Evolutionary conservation across 2,113 vertebrate species (phyloP), one percentile per base, ranked within the genome.

Genomic region (Chinchilla lanigera): DNA sequence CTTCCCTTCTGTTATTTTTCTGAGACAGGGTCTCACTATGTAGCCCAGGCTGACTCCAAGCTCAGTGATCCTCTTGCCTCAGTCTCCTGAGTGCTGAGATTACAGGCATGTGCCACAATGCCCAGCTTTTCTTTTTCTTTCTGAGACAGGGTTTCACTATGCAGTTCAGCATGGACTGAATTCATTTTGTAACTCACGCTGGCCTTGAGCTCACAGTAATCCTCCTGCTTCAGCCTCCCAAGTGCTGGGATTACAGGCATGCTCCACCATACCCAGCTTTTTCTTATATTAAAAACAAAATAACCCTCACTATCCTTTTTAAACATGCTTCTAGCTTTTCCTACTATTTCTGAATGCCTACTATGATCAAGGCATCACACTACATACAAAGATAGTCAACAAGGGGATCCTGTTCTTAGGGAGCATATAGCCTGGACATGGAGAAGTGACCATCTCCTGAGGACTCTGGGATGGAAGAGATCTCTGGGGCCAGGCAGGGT

Each of bases 281-380:
- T 82, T 86, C 69, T 82, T 41, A 35, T 86, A 63, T 44, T 93
- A 22, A 47, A 63, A 50, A 81, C 9, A 26, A 38, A 38, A 19
- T 1, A 58, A 80, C 17, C 8, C 44, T 50, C 20, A 80, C 24
- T 52, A 86, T 67, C 24, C 13, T 67, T 84, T 88, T 89, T 75
- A 93, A 95, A 88, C 52, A 71, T 28, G 5, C 3, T 35, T 93
- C 63, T 89, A 86, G 38, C 58, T 67, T 95, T 67, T 80, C 92
- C 33, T 50, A 88, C 5, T 69, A 56, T 69, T 89, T 90, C 81
- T 85, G 28, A 94, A 73, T 83, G 69, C 38, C n/a, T 88, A 20
- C 78, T 44, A 38, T 84, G 60, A 61, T 88, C 58, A 88, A 97
- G 82, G 63, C 41, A 94, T 56, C 44, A 38, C 54, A 67, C 30